Percentiles rank a stretch among this genome's conserved stretches.
phyloP scores from a whole-genome alignment of 2,888 invertebrate species.

The Epiblema foenella region DNA sequence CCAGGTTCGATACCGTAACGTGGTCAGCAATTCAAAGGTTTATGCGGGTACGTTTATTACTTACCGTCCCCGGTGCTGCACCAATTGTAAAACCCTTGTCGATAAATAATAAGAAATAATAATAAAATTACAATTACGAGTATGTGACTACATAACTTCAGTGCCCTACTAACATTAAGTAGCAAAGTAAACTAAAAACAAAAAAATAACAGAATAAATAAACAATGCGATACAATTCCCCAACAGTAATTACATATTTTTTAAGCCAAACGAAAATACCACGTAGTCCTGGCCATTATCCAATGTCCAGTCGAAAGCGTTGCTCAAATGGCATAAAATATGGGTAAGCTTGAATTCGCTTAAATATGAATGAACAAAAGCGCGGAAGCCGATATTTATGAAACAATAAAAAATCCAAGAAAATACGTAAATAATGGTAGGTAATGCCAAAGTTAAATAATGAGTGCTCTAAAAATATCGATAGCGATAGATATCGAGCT shows the following conservation, averaged over 20 bases:
- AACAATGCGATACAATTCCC: no score
- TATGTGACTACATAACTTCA: not conserved
- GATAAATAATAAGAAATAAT: constrained; percentile 17
- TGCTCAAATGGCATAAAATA: not conserved
- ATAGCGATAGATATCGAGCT: constrained; percentile 54
- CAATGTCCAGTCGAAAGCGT: not conserved
- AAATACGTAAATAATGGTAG: constrained; percentile 11
- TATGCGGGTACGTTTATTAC: constrained; percentile 83
- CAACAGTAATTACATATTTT: no score
- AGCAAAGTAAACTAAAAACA: no score
- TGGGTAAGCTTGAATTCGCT: not conserved
- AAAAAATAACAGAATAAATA: no score
- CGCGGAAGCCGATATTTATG: not conserved
- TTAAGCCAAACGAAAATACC: no score
- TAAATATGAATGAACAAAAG: not conserved
- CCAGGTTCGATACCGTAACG: constrained; percentile 71
- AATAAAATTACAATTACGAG: not conserved
- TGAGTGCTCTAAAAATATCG: constrained; percentile 47
- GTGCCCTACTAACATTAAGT: not conserved
- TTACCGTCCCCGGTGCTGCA: constrained; percentile 67
- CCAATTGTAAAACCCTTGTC: constrained; percentile 48
- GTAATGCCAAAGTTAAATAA: constrained; percentile 18
- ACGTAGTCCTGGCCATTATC: not conserved
- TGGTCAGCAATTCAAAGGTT: constrained; percentile 84
- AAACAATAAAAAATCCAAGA: not conserved